Percentiles rank a stretch among this genome's conserved stretches.
phyloP scores from a whole-genome alignment of 2,113 vertebrate species.

The Eulacestoma nigropectus region DNA sequence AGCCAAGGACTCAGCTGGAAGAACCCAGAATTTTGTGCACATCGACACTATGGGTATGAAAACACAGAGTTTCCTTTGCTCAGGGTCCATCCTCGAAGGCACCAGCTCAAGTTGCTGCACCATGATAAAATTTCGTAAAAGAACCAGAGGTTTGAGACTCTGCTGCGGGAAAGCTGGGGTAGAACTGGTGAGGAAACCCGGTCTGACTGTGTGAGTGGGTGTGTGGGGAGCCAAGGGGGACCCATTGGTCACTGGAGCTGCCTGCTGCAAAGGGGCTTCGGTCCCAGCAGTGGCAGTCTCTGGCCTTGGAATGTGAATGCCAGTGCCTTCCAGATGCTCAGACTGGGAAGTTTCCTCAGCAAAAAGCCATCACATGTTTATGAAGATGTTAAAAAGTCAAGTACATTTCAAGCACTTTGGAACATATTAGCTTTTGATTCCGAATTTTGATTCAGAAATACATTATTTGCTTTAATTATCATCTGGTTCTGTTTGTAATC shows the following conservation, averaged over 20 bases:
- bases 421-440: neutral
- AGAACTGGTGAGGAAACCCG: fast-evolving
- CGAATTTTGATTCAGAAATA: neutral
- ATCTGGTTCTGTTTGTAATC: neutral
- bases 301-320: neutral
- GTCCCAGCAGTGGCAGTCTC: neutral
- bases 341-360: neutral
- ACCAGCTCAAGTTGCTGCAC: neutral
- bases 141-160: neutral
- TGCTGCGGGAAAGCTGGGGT: neutral
- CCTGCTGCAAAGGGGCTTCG: fast-evolving
- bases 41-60: fast-evolving
- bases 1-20: neutral
- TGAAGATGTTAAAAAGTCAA: neutral
- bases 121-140: neutral
- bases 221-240: neutral
- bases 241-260: fast-evolving
- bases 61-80: neutral
- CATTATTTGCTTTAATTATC: neutral
- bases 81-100: fast-evolving
- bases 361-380: neutral
- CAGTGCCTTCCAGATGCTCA: neutral
- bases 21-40: neutral
- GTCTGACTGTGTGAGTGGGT: neutral
- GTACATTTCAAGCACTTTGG: neutral